A percentile compares a stretch with the other conserved stretches of the same genome.
These are phyloP conservation scores for Cynoglossus semilaevis DNA, from an alignment of 2,113 vertebrate genomes.

Conservation along the genomic window DNA sequence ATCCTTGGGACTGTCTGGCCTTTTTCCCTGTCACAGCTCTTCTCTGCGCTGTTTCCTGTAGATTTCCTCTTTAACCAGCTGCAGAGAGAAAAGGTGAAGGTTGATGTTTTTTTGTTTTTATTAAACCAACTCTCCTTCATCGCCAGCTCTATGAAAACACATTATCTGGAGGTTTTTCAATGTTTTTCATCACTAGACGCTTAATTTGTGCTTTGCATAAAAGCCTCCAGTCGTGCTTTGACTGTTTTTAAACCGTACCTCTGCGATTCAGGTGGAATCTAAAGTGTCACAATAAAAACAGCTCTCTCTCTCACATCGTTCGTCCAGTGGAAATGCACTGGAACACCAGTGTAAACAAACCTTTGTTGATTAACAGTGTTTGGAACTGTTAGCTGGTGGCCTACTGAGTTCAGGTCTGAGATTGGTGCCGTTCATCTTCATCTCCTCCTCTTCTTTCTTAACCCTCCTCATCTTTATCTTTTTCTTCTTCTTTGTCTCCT, in stretches of 20 bases:
- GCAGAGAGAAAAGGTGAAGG: conserved; percentile 24
- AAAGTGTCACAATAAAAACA: no score
- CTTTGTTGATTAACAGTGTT: no score
- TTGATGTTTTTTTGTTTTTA: conserved; percentile 6
- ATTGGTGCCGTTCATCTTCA: no score
- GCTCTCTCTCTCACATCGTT: no score
- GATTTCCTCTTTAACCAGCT: conserved; percentile 40
- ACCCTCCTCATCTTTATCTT: conserved; percentile 15
- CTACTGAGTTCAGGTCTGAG: no score
- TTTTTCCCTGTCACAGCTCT: neutral
- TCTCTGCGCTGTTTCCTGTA: conserved; percentile 42
- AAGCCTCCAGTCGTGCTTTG: conserved; percentile 16
- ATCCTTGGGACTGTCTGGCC: conserved; percentile 48
- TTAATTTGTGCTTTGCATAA: conserved; percentile 24
- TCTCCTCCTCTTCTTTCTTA: neutral
- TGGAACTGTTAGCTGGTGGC: no score
- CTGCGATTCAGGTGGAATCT: no score
- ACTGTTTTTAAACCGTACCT: no score
- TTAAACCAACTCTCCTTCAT: neutral
- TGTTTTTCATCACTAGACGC: neutral
- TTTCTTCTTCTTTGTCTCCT: neutral
- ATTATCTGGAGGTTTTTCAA: neutral
- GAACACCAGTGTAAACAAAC: no score
- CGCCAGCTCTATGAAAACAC: neutral
- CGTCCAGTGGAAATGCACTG: no score